Conservation (phyloP, 2,888 invertebrate genomes). For the Pristionchus entomophagus region DNA sequence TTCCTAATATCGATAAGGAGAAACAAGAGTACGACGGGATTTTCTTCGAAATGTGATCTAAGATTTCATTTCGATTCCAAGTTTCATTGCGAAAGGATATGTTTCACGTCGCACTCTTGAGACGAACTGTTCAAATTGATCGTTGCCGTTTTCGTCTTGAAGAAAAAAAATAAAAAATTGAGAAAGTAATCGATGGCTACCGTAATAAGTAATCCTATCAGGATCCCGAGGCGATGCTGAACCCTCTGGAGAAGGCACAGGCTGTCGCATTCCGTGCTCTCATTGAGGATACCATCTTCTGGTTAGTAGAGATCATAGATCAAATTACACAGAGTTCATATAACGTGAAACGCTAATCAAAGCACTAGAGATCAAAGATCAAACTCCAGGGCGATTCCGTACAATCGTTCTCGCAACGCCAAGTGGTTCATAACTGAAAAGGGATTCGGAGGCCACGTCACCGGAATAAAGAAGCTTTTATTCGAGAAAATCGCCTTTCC, state of each 20-base stretch:
- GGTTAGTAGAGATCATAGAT: constrained; percentile 52
- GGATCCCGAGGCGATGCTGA: constrained; percentile 54
- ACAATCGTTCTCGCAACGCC: constrained; percentile 59
- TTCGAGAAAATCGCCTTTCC: constrained; percentile 57
- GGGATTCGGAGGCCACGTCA: constrained; percentile 58
- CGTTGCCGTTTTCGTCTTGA: too few species aligned
- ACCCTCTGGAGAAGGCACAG: constrained; percentile 57
- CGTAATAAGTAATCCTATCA: background rate
- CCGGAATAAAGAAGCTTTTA: constrained; percentile 63
- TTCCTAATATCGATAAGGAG: too few species aligned
- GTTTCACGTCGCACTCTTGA: too few species aligned
- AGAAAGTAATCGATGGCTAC: too few species aligned
- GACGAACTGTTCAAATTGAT: too few species aligned
- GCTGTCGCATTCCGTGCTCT: constrained; percentile 63
- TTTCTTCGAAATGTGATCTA: too few species aligned
- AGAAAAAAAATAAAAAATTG: too few species aligned
- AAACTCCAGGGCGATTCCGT: constrained; percentile 52
- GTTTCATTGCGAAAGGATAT: too few species aligned
- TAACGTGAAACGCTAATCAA: background rate
- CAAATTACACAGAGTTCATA: background rate
- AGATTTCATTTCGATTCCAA: too few species aligned
- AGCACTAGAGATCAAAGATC: background rate
- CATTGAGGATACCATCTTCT: constrained; percentile 65
- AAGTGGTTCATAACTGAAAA: constrained; percentile 61
- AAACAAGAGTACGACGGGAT: too few species aligned